Evolutionary conservation across 2,797 vertebrate genomes (phyloP).

Genomic region (Chelidonichthys spinosus): DNA sequence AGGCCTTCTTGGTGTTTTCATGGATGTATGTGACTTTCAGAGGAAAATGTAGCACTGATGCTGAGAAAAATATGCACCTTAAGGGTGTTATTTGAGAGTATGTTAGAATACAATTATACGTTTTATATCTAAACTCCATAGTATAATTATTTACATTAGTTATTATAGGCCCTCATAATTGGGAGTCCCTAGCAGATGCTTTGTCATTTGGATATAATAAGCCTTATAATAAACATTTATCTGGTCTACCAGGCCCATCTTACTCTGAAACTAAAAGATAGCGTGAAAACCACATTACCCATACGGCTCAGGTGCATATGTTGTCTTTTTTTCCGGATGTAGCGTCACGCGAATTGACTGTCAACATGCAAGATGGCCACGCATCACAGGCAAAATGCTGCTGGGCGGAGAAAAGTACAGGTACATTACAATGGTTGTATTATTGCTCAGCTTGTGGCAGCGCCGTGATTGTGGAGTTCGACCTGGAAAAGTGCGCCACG

Average conservation of each 20-base stretch:
- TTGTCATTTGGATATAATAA: not conserved
- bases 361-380: slow-evolving; percentile 99
- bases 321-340: slow-evolving; percentile 85
- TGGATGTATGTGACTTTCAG: not conserved
- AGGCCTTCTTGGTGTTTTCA: not conserved
- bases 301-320: slow-evolving; percentile 49
- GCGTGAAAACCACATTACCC: slow-evolving; percentile 68
- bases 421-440: slow-evolving; percentile 75
- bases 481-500: not conserved
- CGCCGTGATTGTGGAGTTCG: too few species aligned
- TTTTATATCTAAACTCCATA: not conserved
- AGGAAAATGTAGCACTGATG: not conserved
- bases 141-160: not conserved
- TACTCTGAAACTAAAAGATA: not conserved
- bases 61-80: not conserved
- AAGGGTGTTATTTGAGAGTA: not conserved
- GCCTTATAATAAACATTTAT: not conserved
- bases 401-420: slow-evolving; percentile 99
- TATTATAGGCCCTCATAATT: not conserved
- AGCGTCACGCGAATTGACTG: slow-evolving; percentile 86
- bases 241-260: not conserved
- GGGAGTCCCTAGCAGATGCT: too few species aligned
- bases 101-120: not conserved
- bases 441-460: slow-evolving; percentile 8
- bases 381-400: slow-evolving; percentile 99